Base-by-base conservation (phyloP, 1,140 invertebrate species). In the Lepidurus apus region DNA sequence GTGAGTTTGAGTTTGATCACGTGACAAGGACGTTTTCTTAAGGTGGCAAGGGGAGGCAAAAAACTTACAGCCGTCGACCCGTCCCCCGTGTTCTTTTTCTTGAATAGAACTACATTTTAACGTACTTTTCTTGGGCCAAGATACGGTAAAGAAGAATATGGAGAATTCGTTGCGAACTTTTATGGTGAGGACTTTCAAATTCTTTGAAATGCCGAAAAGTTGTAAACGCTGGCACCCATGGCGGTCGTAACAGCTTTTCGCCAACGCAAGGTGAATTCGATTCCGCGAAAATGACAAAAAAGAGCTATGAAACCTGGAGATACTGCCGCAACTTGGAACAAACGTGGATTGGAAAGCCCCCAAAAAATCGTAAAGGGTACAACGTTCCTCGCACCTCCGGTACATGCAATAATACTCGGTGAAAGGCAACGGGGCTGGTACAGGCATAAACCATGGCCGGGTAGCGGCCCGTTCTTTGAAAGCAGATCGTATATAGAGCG, bases 151-250 rank as follows among this genome's bases (percentile, higher is more conserved):
- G 34, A 65, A 65, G 17, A 65, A 21, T 65, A 65, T 65, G 53
- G 21, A 21, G 8, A 65, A 65, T 65, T 65, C 53, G 53, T 3
- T 34, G 53, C n/a, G 53, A 65, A 65, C 53, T 65, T 34, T 65
- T 65, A 65, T 65, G 53, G 53, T 65, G 53, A 65, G 53, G 53
- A 65, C 53, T 65, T 47, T 65, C 53, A 65, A 65, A 65, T 65
- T 65, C 53, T 65, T 65, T 65, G 21, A 65, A 65, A 65, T 17
- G 53, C 53, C 53, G 53, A 65, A 65, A 65, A 65, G 53, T 65
- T 65, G 21, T 65, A 65, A 65, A 65, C 53, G 17, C 21, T 65
- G 53, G 53, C 53, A 65, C 53, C 53, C 53, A 65, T 21, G 53
- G 53, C 53, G 53, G 53, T 65, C 53, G 53, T 65, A 65, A 65